Evolutionary conservation across 2,113 vertebrate species (phyloP).

Genomic region (Lagopus muta): DNA sequence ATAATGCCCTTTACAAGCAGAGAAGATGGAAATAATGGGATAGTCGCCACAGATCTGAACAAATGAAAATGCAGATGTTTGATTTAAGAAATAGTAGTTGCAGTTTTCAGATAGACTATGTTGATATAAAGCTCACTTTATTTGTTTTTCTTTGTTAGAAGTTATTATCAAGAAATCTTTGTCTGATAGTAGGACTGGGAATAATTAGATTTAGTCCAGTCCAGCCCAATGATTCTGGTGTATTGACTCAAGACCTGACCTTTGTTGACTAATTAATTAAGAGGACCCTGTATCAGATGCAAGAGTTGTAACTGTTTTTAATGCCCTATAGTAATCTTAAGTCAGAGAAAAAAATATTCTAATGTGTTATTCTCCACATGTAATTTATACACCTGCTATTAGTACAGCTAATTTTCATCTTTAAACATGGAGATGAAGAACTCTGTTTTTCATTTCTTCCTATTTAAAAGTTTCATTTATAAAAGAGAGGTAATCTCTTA

Average conservation of each 20-base stretch:
- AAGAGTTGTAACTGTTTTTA: constrained; percentile 2
- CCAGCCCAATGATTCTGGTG: constrained; percentile 1
- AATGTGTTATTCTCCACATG: not conserved
- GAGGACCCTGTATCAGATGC: constrained; percentile 48
- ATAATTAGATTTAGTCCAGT: constrained; percentile 43
- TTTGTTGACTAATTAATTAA: constrained; percentile 45
- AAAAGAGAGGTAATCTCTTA: not conserved
- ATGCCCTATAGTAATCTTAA: constrained; percentile 2
- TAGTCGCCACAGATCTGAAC: not conserved
- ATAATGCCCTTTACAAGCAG: not conserved
- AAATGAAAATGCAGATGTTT: not conserved
- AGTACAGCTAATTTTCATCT: not conserved
- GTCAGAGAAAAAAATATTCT: not conserved
- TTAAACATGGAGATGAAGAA: not conserved
- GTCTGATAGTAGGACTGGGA: constrained; percentile 9
- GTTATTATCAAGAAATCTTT: constrained; percentile 42
- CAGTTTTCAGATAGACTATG: not conserved
- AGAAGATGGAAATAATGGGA: not conserved
- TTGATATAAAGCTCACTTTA: not conserved
- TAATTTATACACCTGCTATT: not conserved
- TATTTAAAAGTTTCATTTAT: not conserved
- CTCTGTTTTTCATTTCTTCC: not conserved
- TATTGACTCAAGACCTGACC: constrained; percentile 39
- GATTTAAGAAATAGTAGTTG: not conserved
- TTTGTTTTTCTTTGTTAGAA: constrained; percentile 10